Evolutionary conservation across 2,888 invertebrate genomes (phyloP).

Genomic region (Zaprionus obscuricornis): DNA sequence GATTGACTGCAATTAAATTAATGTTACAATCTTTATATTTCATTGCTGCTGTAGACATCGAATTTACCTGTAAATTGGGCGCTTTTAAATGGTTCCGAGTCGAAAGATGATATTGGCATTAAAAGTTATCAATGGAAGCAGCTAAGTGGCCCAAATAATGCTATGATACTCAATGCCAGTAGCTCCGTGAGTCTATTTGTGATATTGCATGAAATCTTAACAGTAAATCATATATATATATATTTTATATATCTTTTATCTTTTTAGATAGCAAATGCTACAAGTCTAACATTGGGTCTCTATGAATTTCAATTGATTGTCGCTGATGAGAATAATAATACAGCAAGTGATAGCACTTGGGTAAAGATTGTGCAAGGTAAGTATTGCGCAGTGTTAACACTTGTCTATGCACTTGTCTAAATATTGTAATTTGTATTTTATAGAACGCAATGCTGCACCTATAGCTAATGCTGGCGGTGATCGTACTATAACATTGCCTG

Average conservation of each 20-base stretch:
- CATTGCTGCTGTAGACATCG: constrained; percentile 85
- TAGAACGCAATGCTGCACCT: constrained; percentile 95
- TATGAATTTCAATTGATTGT: constrained; percentile 93
- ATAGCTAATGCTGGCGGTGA: constrained; percentile 95
- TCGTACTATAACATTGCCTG: constrained; percentile 89
- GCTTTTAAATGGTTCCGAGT: constrained; percentile 90
- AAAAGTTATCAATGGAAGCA: constrained; percentile 93
- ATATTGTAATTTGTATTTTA: neutral
- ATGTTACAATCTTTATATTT: neutral
- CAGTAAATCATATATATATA: neutral
- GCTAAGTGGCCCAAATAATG: constrained; percentile 87
- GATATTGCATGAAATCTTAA: no score
- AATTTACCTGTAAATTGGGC: constrained; percentile 93
- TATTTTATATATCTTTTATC: constrained; percentile 1
- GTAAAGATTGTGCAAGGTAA: constrained; percentile 93
- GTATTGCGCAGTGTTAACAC: neutral
- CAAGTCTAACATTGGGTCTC: constrained; percentile 91
- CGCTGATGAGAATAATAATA: constrained; percentile 92
- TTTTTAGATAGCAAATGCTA: constrained; percentile 88
- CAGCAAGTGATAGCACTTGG: constrained; percentile 88
- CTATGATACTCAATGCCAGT: constrained; percentile 85
- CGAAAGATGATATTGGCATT: constrained; percentile 93
- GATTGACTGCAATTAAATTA: neutral
- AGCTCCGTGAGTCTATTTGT: constrained; percentile 83
- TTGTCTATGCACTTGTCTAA: neutral